Conservation (phyloP, 2,888 invertebrate genomes). For the Caenorhabditis uteleia region DNA sequence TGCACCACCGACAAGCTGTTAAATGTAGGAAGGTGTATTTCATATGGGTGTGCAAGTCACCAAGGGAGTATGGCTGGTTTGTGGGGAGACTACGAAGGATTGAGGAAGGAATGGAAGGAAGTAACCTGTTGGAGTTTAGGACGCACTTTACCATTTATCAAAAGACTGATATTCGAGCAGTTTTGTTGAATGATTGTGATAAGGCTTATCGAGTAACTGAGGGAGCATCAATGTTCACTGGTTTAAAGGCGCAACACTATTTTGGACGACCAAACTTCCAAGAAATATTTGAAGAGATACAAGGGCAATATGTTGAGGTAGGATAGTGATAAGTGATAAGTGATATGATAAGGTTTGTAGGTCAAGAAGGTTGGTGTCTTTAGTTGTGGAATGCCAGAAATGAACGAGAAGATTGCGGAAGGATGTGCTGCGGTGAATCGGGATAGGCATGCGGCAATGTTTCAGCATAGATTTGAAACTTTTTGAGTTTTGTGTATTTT, state of each 20-base stretch:
- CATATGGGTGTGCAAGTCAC: conserved; percentile 95
- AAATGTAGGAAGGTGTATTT: conserved; percentile 81
- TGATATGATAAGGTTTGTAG: too few species aligned
- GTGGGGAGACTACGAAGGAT: conserved; percentile 79
- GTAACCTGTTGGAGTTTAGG: too few species aligned
- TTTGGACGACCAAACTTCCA: conserved; percentile 96
- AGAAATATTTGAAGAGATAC: conserved; percentile 91
- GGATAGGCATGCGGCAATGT: conserved; percentile 65
- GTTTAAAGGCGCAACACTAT: conserved; percentile 83
- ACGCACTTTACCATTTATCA: too few species aligned
- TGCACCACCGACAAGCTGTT: conserved; percentile 71
- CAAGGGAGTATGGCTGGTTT: conserved; percentile 98
- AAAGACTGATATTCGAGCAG: conserved; percentile 91
- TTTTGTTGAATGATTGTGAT: conserved; percentile 90
- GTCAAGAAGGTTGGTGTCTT: conserved; percentile 87
- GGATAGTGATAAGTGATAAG: conserved; percentile 57
- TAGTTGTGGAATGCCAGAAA: conserved; percentile 93
- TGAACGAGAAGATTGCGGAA: conserved; percentile 94
- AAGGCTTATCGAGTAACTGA: conserved; percentile 92
- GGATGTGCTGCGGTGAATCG: conserved; percentile 96
- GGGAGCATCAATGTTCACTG: conserved; percentile 77
- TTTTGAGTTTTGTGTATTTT: too few species aligned
- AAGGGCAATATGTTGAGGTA: conserved; percentile 94
- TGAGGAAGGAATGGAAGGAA: conserved; percentile 87
- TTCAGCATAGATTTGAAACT: conserved; percentile 67